Evolutionary conservation across 2,113 vertebrate species (phyloP), one percentile per base, ranked within the genome.

Genomic region (Tylochromis polylepis): DNA sequence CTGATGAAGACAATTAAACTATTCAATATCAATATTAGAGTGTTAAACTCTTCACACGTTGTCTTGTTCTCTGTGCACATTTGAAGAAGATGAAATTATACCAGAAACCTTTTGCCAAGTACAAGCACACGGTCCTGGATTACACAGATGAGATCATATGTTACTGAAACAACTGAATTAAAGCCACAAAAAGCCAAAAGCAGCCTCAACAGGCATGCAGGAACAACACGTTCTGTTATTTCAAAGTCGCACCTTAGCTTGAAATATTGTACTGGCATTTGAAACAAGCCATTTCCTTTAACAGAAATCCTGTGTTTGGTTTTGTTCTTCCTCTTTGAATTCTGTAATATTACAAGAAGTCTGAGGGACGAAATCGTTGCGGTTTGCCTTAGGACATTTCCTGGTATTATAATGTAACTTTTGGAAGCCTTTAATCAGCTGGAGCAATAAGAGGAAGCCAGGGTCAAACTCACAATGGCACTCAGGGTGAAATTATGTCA

Each of bases 241-340:
- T 83, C 53, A 53, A 11, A 9, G 10, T 72, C 20, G 2, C 49
- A 85, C 58, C 49, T 85, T 18, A 5, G 9, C 43, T 77, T 8
- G 55, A 60, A 80, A 86, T 86, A 56, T 55, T 11, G 4, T 60
- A 2, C 70, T 12, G 5, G 36, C 34, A 60, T 27, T 12, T 34
- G n/a, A 70, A 80, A 79, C 29, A 79, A 85, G 60, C 5, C 55
- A 51, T 83, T 87, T 94, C 79, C 84, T 46, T 56, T 5, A 43
- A 57, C 41, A 79, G 82, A 90, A 87, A 90, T 93, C 56, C 82
- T 85, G 83, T 88, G 85, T 92, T 90, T 87, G 58, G 20, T 34
- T 84, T 85, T 58, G n/a, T n/a, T 70, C 51, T 93, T 93, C 90
- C 90, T 55, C 15, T 79, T 85, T 78, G 41, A 62, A n/a, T 85